Base-by-base conservation (phyloP, 2,113 vertebrate species). In the Reinhardtius hippoglossoides region DNA sequence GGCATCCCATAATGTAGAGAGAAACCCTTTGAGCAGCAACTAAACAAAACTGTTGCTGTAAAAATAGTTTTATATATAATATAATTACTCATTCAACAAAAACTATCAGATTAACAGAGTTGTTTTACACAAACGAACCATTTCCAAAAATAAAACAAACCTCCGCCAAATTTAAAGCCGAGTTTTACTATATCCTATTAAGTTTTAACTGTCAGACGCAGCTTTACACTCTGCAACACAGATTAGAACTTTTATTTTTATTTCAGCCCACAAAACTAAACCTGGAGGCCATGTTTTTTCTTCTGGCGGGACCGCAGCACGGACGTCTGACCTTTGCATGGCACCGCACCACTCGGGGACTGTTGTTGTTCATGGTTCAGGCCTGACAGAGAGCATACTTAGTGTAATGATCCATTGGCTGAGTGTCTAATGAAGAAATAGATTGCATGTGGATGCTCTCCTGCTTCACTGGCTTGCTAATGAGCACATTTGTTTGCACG, bases 361-460 rank as follows among this genome's bases (percentile, higher is more conserved):
- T 24, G 27, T 50, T 85, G 73, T 63, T 82, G 83, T 81, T 87
- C 74, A 81, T 75, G 56, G 75, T 83, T 83, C 75, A 81, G 57
- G 72, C 65, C 67, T 67, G 74, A 74, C 76, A 60, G 72, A 80
- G 60, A 71, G 70, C 83, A 67, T 77, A 82, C 78, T 90, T 81
- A 84, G 87, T 24, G 87, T 89, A 91, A 91, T 91, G 90, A 92
- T 87, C 83, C 89, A 90, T 82, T 18, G 62, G 55, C 86, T 71
- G 62, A 78, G 79, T 82, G 74, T 90, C 85, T 88, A 89, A 90
- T 89, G 85, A 84, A 89, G 75, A 86, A 84, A 80, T 65, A 72
- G 57, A 88, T 87, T 80, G 76, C 77, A 74, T 64, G 77, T 84
- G 83, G 68, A 88, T 56, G 80, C 67, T 71, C 76, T 67, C 73